A percentile compares a stretch with the other conserved stretches of the same genome.
phyloP scores from a whole-genome alignment of 2,113 vertebrate genomes.

The Andinoacara biseriatus region DNA sequence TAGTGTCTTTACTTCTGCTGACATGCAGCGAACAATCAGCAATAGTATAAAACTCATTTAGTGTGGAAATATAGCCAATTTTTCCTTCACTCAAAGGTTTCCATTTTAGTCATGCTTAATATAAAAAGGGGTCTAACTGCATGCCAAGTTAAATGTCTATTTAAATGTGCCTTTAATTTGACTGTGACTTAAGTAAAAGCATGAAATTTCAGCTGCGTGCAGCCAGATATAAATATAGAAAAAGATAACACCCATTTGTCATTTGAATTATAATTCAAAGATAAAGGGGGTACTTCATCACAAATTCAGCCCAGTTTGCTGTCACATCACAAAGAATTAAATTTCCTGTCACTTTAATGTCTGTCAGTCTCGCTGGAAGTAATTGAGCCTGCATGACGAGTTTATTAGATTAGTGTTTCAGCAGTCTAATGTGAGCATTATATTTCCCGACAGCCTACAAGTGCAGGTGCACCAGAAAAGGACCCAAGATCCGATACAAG shows the following conservation, averaged over 20 bases:
- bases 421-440: not conserved
- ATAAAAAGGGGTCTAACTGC: not conserved
- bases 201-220: not conserved
- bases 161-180: not conserved
- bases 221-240: not conserved
- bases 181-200: not conserved
- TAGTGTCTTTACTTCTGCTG: not conserved
- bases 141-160: not conserved
- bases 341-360: not conserved
- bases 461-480: slow-evolving; percentile 96
- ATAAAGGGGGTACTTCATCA: not conserved
- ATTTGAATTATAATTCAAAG: not conserved
- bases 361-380: not conserved
- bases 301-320: not conserved
- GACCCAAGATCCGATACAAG: slow-evolving; percentile 96
- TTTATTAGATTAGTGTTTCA: not conserved
- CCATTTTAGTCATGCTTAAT: not conserved
- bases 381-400: not conserved
- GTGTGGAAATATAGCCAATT: not conserved
- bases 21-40: not conserved
- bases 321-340: slow-evolving; percentile 4
- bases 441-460: slow-evolving; percentile 87
- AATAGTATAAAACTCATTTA: not conserved
- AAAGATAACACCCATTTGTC: not conserved
- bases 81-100: not conserved